These are phyloP conservation scores for Agrochola litura DNA, from an alignment of 2,888 invertebrate species.

Conservation along the genomic window DNA sequence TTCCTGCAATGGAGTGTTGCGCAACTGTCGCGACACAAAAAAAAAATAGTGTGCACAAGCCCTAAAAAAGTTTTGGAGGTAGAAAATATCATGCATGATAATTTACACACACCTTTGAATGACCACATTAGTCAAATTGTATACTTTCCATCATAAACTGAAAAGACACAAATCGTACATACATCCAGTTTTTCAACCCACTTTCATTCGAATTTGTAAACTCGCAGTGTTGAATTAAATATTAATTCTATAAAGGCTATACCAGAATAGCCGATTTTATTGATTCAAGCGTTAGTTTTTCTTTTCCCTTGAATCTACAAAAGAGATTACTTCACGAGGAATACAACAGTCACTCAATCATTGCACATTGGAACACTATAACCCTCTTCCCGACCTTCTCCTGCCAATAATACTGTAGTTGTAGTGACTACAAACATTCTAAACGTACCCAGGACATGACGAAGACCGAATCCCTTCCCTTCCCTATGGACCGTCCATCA, in stretches of 20 bases:
- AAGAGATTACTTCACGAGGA: conserved; percentile 36
- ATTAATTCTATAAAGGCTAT: conserved; percentile 56
- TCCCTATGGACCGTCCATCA: conserved; percentile 37
- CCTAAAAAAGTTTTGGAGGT: conserved; percentile 52
- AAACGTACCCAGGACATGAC: conserved; percentile 49
- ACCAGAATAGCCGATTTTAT: conserved; percentile 44
- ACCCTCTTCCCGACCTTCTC: conserved; percentile 50
- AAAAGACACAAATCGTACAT: conserved; percentile 34
- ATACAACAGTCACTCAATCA: conserved; percentile 52
- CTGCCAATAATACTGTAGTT: conserved; percentile 57
- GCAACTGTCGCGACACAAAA: conserved; percentile 42
- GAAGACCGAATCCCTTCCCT: conserved; percentile 35
- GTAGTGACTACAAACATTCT: conserved; percentile 43
- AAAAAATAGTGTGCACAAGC: conserved; percentile 24
- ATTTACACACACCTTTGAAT: conserved; percentile 43
- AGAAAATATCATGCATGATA: conserved; percentile 60
- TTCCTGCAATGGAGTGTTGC: conserved; percentile 4
- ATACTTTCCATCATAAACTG: conserved; percentile 37
- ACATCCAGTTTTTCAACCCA: conserved; percentile 45
- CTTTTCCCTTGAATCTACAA: conserved; percentile 54
- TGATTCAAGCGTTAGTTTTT: conserved; percentile 58
- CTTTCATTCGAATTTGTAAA: conserved; percentile 38
- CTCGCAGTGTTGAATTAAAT: conserved; percentile 52
- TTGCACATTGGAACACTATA: conserved; percentile 59
- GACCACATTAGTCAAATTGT: conserved; percentile 29